phyloP scores from a whole-genome alignment of 1,140 invertebrate genomes.

The Colletes latitarsis region DNA sequence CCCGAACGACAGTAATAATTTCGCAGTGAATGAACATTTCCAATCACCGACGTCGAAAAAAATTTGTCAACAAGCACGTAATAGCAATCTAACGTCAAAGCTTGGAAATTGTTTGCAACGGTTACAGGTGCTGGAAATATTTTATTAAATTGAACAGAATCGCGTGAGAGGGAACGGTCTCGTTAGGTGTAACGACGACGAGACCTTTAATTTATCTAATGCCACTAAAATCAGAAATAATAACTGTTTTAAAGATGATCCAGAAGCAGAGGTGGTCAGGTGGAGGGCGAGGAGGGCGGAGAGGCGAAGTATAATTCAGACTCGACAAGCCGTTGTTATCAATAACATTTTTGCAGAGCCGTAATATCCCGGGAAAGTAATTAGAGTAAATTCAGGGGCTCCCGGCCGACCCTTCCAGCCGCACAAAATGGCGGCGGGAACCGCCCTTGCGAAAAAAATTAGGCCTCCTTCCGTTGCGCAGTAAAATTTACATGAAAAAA shows the following conservation, averaged over 20 bases:
- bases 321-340: conserved; percentile 71
- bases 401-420: conserved; percentile 71
- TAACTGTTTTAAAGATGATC: conserved; percentile 56
- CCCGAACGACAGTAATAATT: too few relatives aligned
- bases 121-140: too few relatives aligned
- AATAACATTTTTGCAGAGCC: conserved; percentile 74
- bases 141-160: not conserved
- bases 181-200: not conserved
- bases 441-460: conserved; percentile 75
- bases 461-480: conserved; percentile 69
- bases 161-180: not conserved
- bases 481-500: conserved; percentile 73
- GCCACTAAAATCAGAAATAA: conserved; percentile 53
- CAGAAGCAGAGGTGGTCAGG: not conserved
- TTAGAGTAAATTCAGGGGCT: conserved; percentile 77
- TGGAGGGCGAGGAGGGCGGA: not conserved
- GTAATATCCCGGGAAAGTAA: conserved; percentile 74
- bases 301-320: conserved; percentile 50
- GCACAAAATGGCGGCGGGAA: conserved; percentile 76
- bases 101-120: not conserved
- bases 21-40: too few relatives aligned
- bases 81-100: not conserved
- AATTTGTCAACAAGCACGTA: not conserved
- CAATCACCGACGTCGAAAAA: too few relatives aligned
- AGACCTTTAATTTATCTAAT: conserved; percentile 16